phyloP scores from a whole-genome alignment of 2,797 vertebrate species.

The Salarias fasciatus region DNA sequence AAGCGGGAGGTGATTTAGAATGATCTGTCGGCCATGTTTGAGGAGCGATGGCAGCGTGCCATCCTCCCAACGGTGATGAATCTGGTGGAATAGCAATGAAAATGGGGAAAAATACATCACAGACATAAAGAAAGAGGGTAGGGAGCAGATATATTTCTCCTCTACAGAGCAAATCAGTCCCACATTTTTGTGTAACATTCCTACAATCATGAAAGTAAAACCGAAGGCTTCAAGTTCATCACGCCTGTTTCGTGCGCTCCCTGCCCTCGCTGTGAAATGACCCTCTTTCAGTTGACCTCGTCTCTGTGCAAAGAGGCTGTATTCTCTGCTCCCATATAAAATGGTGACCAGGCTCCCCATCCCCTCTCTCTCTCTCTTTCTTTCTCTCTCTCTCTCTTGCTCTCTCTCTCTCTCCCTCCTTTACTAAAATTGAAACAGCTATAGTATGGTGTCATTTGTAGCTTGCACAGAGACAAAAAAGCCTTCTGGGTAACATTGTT shows the following conservation, averaged over 20 bases:
- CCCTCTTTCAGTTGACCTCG: constrained; percentile 40
- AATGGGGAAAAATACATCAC: constrained; percentile 32
- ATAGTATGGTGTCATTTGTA: constrained; percentile 53
- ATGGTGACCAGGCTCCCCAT: constrained; percentile 41
- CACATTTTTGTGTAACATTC: constrained; percentile 26
- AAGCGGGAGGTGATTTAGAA: constrained; percentile 72
- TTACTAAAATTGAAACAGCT: constrained; percentile 52
- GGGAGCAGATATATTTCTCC: constrained; percentile 25
- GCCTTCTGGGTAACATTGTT: constrained; percentile 67
- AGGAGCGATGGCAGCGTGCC: constrained; percentile 58
- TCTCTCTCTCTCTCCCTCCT: constrained; percentile 16
- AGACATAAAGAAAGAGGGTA: not conserved
- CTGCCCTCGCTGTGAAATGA: constrained; percentile 34
- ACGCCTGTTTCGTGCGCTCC: constrained; percentile 39
- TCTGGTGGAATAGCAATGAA: constrained; percentile 60
- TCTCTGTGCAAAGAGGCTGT: constrained; percentile 42
- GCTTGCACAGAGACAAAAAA: constrained; percentile 51
- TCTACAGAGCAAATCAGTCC: constrained; percentile 8
- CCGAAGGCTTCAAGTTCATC: constrained; percentile 36
- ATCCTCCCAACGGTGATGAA: constrained; percentile 51
- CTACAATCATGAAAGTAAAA: constrained; percentile 40
- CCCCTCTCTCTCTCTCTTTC: no score
- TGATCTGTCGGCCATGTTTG: constrained; percentile 63
- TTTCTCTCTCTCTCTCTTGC: no score
- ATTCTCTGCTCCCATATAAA: constrained; percentile 39